These are phyloP conservation scores for Sus scrofa DNA, from an alignment of 2,113 vertebrate species.

Conservation along the genomic window T2T-Sscrofa CM000826.6:140290501-140291000, in stretches of 20 bases:
- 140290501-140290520: neutral
- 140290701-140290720: neutral
- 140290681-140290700: neutral
- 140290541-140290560: neutral
- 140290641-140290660: neutral
- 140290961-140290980: constrained; percentile 75
- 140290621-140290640: neutral
- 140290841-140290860: neutral
- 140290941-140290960: constrained; percentile 65
- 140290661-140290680: neutral
- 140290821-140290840: neutral
- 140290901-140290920: constrained; percentile 69
- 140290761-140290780: constrained; percentile 10
- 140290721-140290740: neutral
- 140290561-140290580: neutral
- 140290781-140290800: constrained; percentile 18
- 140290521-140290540: neutral
- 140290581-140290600: neutral
- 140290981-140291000: constrained; percentile 70
- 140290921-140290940: constrained; percentile 47
- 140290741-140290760: constrained; percentile 10
- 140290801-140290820: neutral
- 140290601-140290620: neutral
- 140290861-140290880: constrained; percentile 48
- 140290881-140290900: constrained; percentile 45